A percentile compares a stretch with the other conserved stretches of the same genome.
phyloP scores from a whole-genome alignment of 2,797 vertebrate genomes.

The Nannoperca australis region DNA sequence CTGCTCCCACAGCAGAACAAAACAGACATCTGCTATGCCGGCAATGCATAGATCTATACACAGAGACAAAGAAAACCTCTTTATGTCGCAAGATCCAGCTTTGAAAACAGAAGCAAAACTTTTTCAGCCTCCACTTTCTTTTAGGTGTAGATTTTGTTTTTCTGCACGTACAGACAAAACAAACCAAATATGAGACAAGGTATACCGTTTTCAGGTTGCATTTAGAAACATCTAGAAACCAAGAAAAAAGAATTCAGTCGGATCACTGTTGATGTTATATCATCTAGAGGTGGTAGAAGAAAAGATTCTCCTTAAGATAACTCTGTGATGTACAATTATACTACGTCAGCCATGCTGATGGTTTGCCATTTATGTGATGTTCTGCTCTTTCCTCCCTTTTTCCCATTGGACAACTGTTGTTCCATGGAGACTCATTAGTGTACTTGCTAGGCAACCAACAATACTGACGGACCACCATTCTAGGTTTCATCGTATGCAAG shows the following conservation, averaged over 20 bases:
- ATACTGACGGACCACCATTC: not conserved
- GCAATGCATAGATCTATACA: slow-evolving; percentile 31
- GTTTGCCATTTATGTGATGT: slow-evolving; percentile 3
- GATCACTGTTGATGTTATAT: not conserved
- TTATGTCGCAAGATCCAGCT: slow-evolving; percentile 9
- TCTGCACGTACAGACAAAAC: slow-evolving; percentile 14
- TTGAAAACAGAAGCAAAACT: slow-evolving; percentile 6
- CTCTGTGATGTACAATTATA: not conserved
- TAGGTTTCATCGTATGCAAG: too few relatives aligned
- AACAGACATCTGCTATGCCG: slow-evolving; percentile 52
- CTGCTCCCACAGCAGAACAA: slow-evolving; percentile 50
- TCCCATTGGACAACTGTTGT: slow-evolving; percentile 6
- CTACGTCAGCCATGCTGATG: not conserved
- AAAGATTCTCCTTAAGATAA: not conserved
- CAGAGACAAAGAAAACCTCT: not conserved
- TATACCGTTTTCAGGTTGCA: not conserved
- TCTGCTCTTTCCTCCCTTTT: not conserved
- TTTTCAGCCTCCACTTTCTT: slow-evolving; percentile 4
- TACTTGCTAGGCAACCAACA: slow-evolving; percentile 11
- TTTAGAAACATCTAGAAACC: not conserved
- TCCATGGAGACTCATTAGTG: slow-evolving; percentile 33
- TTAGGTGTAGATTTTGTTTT: slow-evolving; percentile 27
- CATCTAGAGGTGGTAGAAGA: not conserved
- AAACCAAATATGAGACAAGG: slow-evolving; percentile 5
- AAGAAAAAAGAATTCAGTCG: not conserved